Base-by-base conservation (phyloP, 1,140 invertebrate species). In the Cylas formicarius region DNA sequence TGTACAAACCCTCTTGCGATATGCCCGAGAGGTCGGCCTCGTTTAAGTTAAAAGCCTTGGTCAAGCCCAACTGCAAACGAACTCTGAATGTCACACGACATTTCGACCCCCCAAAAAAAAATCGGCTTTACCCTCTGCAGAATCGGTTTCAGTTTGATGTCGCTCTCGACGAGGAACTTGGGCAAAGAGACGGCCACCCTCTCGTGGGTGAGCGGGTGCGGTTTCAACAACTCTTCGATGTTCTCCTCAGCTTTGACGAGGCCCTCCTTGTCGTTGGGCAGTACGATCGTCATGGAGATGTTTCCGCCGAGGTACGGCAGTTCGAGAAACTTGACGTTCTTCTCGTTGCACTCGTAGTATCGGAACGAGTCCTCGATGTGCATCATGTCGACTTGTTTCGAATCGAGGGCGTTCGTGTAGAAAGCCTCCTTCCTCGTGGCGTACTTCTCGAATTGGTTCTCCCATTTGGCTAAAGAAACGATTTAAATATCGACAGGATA, bases 211-310 rank as follows among this genome's bases (percentile, higher is more conserved):
- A 46, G 57, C 6, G 45, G 34, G 10, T 55, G 59, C 2, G 53
- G 38, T 8, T 9, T 16, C 6, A 63, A 47, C n/a, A 58, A 48
- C 17, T 50, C 29, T 26, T 53, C 50, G 2, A 61, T 27, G 13
- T 57, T 45, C 6, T 47, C 31, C 51, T 67, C 61, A 9, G 63
- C 37, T 6, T 33, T 28, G 1, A 24, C 3, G 14, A 67, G 67
- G 41, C 80, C 80, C 3, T 77, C 68, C 10, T 73, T 56, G 49
- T 80, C 67, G 29, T 79, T 69, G 0, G 82, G 82, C n/a, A 85
- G 54, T 4, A 83, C 67, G 11, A 85, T 71, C 0, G 78, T 44
- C 74, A 82, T 75, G 1, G 43, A 19, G 18, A 45, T 11, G 26
- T 37, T 38, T 1, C 71, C 58, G 10, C 72, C 74, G 47, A 63